phyloP scores from a whole-genome alignment of 2,888 invertebrate species.

The Xestobium rufovillosum region DNA sequence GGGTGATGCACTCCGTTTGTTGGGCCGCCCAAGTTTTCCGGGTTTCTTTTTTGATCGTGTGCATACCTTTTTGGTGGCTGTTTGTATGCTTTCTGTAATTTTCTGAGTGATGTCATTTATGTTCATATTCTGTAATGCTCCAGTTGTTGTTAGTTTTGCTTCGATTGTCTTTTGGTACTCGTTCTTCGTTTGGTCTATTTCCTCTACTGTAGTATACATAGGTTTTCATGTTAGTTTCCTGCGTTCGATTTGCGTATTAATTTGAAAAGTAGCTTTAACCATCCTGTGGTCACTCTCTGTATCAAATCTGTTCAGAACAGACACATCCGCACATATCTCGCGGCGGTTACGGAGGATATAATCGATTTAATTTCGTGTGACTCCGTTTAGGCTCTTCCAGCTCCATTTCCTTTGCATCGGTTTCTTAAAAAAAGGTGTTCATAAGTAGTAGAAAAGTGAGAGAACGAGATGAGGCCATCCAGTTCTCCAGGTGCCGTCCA shows the following conservation, averaged over 20 bases:
- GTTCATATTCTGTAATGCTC: slow-evolving; percentile 3
- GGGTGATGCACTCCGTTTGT: too few relatives aligned
- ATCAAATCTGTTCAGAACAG: slow-evolving; percentile 7
- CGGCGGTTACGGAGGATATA: slow-evolving; percentile 9
- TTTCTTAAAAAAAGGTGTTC: slow-evolving; percentile 12
- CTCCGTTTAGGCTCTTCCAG: slow-evolving; percentile 8
- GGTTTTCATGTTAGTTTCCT: slow-evolving; percentile 6
- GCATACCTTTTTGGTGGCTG: slow-evolving; percentile 5
- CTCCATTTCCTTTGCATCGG: slow-evolving; percentile 13
- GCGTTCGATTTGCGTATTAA: slow-evolving; percentile 5
- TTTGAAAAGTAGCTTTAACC: slow-evolving; percentile 6
- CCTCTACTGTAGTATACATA: slow-evolving; percentile 4
- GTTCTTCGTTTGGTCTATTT: slow-evolving; percentile 2
- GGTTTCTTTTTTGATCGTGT: background rate
- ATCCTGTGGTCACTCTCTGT: slow-evolving; percentile 9
- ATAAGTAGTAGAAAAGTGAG: too few relatives aligned
- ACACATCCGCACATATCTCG: slow-evolving; percentile 8
- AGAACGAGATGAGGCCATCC: too few relatives aligned
- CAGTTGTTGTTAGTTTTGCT: slow-evolving; percentile 1
- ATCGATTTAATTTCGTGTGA: slow-evolving; percentile 16
- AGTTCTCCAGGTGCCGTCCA: too few relatives aligned
- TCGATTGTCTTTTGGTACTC: slow-evolving; percentile 6
- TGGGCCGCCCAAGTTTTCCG: background rate
- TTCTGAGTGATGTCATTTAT: slow-evolving; percentile 5
- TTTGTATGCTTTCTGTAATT: slow-evolving; percentile 3